phyloP scores from a whole-genome alignment of 2,113 vertebrate genomes.

The Lynx canadensis region DNA sequence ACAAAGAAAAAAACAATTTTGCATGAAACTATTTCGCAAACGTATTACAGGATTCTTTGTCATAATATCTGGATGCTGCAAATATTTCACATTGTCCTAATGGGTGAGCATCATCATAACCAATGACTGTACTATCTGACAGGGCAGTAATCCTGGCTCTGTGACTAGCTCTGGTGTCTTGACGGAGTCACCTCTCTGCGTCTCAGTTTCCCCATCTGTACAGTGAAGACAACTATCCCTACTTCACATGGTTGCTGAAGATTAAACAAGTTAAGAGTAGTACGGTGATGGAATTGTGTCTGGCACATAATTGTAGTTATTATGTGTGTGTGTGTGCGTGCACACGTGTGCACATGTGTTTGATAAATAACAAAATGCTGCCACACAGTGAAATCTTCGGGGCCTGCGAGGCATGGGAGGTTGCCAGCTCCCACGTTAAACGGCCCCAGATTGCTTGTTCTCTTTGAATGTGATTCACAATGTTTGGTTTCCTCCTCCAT shows the following conservation, averaged over 20 bases:
- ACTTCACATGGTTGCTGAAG: neutral
- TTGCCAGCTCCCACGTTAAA: neutral
- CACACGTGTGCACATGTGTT: rapidly evolving
- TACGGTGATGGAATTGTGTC: neutral
- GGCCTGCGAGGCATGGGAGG: neutral
- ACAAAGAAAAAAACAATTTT: neutral
- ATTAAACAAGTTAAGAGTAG: neutral
- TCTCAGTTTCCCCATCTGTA: neutral
- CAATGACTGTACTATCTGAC: too few relatives aligned
- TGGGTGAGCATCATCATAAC: neutral
- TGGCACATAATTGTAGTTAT: neutral
- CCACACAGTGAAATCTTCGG: neutral
- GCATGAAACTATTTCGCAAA: neutral
- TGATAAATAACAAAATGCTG: neutral
- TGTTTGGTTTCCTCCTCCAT: neutral
- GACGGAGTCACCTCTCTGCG: neutral
- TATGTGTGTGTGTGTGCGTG: neutral
- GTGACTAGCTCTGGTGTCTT: neutral
- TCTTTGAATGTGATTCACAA: neutral
- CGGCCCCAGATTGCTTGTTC: neutral
- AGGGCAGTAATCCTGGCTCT: neutral
- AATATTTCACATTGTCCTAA: neutral
- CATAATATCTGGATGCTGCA: neutral
- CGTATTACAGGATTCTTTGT: neutral
- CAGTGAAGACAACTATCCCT: neutral